phyloP scores from a whole-genome alignment of 2,113 vertebrate genomes.

The Carettochelys insculpta region DNA sequence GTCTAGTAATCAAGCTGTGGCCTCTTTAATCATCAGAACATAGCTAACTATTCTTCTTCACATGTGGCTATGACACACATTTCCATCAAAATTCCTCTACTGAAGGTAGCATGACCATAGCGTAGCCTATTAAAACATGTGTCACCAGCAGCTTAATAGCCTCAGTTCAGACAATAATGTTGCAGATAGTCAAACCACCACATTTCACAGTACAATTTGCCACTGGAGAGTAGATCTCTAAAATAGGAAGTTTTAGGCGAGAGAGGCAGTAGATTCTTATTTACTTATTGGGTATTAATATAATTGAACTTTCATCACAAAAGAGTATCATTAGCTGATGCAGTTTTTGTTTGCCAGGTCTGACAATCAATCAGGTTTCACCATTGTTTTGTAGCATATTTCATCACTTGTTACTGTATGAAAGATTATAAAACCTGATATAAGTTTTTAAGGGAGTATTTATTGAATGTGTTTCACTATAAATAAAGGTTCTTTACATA shows the following conservation, averaged over 20 bases:
- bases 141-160: neutral
- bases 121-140: neutral
- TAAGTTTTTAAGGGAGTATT: constrained; percentile 78
- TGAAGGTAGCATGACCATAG: neutral
- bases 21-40: constrained; percentile 8
- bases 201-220: neutral
- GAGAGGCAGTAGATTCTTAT: neutral
- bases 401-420: constrained; percentile 77
- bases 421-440: constrained; percentile 76
- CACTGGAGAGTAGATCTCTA: neutral
- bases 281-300: neutral
- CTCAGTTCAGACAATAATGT: accelerated
- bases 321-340: constrained; percentile 63
- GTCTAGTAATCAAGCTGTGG: constrained; percentile 15
- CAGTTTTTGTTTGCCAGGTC: constrained; percentile 70
- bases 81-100: constrained; percentile 48
- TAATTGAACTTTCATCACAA: constrained; percentile 60
- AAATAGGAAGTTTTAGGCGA: constrained; percentile 15
- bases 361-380: constrained; percentile 78
- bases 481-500: constrained; percentile 78
- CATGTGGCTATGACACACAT: neutral
- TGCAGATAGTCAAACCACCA: neutral
- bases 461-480: constrained; percentile 78
- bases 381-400: constrained; percentile 78
- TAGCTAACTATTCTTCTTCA: neutral